A percentile compares a stretch with the other conserved stretches of the same genome.
Conservation (phyloP, 1,140 invertebrate species). For the Sinonovacula constricta region DNA sequence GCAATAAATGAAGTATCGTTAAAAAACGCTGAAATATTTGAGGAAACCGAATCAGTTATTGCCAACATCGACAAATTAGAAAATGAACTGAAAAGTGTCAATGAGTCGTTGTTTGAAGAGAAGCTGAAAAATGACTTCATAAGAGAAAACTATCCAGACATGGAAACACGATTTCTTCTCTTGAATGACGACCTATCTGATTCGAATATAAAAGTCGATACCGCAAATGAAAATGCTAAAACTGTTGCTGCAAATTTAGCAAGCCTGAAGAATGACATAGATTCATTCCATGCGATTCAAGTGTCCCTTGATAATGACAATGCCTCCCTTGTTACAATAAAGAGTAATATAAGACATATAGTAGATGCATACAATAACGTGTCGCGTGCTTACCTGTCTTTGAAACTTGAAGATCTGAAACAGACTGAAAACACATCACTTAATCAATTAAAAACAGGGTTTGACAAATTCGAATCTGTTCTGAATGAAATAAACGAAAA, state of each 20-base stretch:
- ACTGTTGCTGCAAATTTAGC: neutral
- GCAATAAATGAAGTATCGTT: no score
- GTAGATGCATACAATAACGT: conserved; percentile 1
- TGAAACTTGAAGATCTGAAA: neutral
- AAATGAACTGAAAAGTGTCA: conserved; percentile 9
- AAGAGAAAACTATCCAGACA: conserved; percentile 23
- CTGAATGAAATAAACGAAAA: neutral
- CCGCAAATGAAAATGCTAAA: neutral
- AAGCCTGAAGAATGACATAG: conserved; percentile 7
- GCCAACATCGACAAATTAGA: neutral
- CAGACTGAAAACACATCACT: no score
- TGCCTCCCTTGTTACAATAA: neutral
- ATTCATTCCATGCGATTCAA: conserved; percentile 6
- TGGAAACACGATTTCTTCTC: conserved; percentile 1
- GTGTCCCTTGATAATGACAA: conserved; percentile 19
- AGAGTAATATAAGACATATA: neutral
- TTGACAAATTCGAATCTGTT: conserved; percentile 10
- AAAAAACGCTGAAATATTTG: no score
- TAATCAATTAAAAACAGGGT: neutral
- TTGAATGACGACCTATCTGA: neutral
- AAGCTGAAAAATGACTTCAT: conserved; percentile 33
- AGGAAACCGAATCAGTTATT: no score
- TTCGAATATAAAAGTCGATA: neutral
- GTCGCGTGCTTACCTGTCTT: neutral
- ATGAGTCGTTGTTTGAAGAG: conserved; percentile 42